A percentile compares a stretch with the other conserved stretches of the same genome.
Conservation (phyloP, 1,140 invertebrate genomes). For the Diplogasteroides magnus region DNA sequence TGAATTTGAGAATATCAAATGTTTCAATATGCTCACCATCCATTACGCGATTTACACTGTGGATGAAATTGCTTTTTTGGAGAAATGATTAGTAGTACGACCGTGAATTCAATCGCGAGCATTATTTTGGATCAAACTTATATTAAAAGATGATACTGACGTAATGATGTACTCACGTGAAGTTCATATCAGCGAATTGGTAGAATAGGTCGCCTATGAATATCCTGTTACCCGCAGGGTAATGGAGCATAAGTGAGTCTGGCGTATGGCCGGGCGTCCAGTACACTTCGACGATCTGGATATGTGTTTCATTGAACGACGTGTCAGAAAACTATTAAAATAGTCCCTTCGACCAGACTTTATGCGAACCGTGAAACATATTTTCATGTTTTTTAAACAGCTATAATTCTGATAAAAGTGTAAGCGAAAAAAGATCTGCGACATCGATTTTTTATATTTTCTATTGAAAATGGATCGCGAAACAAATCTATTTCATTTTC, state of each 20-base stretch:
- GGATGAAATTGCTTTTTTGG: too few relatives aligned
- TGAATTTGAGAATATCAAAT: too few relatives aligned
- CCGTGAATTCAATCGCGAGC: too few relatives aligned
- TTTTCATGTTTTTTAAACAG: background rate
- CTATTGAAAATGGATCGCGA: too few relatives aligned
- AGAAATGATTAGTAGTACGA: background rate
- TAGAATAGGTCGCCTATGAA: conserved; percentile 39
- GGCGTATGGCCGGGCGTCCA: conserved; percentile 38
- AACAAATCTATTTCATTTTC: too few relatives aligned
- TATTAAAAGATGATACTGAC: too few relatives aligned
- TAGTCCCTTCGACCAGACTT: too few relatives aligned
- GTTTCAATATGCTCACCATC: background rate
- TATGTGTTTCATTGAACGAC: conserved; percentile 6
- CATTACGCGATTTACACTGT: too few relatives aligned
- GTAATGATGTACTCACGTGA: conserved; percentile 24
- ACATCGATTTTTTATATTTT: too few relatives aligned
- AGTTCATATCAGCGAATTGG: conserved; percentile 37
- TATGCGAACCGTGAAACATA: background rate
- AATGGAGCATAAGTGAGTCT: conserved; percentile 31
- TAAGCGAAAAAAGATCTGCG: background rate
- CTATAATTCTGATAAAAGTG: too few relatives aligned
- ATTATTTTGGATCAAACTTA: background rate
- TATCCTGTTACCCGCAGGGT: conserved; percentile 29
- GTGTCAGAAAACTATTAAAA: too few relatives aligned
- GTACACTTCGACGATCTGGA: conserved; percentile 16